A percentile compares a stretch with the other conserved stretches of the same genome.
These are phyloP conservation scores for Drosophila sordidapex DNA, from an alignment of 2,888 invertebrate genomes.

Conservation along the genomic window DNA sequence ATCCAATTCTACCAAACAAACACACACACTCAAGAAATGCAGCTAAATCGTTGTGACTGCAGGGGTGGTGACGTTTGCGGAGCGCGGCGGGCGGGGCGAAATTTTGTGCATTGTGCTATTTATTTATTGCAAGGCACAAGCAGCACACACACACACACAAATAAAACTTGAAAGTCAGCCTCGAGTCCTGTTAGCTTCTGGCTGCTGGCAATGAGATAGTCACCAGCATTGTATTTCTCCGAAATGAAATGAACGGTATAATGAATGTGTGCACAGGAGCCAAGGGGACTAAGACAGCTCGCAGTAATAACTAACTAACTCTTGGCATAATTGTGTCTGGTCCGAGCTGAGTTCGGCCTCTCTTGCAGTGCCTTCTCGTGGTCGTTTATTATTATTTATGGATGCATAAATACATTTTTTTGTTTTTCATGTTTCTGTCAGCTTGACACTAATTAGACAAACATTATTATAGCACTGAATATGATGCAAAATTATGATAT, in stretches of 20 bases:
- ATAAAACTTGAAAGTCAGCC: slow-evolving; percentile 12
- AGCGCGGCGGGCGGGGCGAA: slow-evolving; percentile 7
- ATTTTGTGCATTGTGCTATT: slow-evolving; percentile 73
- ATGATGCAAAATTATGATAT: background rate
- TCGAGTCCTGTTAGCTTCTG: slow-evolving; percentile 41
- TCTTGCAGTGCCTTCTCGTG: slow-evolving; percentile 14
- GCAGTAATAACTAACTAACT: slow-evolving; percentile 68
- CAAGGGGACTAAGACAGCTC: slow-evolving; percentile 38
- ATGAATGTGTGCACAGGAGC: slow-evolving; percentile 51
- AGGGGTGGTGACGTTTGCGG: slow-evolving; percentile 25
- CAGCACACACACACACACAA: slow-evolving; percentile 12
- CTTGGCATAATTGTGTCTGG: slow-evolving; percentile 53
- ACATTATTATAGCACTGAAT: slow-evolving; percentile 10
- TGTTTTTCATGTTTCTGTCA: slow-evolving; percentile 5
- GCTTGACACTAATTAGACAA: slow-evolving; percentile 36
- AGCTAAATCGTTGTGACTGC: slow-evolving; percentile 49
- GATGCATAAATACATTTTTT: slow-evolving; percentile 11
- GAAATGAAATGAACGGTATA: slow-evolving; percentile 72
- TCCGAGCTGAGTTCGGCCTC: slow-evolving; percentile 1
- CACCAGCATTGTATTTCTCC: slow-evolving; percentile 66
- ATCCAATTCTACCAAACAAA: slow-evolving; percentile 42
- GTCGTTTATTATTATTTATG: slow-evolving; percentile 67
- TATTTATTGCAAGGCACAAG: slow-evolving; percentile 65
- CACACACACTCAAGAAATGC: slow-evolving; percentile 28
- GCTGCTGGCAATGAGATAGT: slow-evolving; percentile 73